Evolutionary conservation across 1,140 invertebrate species (phyloP), one percentile per base, ranked within the genome.

Genomic region (Drosophila ogumai): DNA sequence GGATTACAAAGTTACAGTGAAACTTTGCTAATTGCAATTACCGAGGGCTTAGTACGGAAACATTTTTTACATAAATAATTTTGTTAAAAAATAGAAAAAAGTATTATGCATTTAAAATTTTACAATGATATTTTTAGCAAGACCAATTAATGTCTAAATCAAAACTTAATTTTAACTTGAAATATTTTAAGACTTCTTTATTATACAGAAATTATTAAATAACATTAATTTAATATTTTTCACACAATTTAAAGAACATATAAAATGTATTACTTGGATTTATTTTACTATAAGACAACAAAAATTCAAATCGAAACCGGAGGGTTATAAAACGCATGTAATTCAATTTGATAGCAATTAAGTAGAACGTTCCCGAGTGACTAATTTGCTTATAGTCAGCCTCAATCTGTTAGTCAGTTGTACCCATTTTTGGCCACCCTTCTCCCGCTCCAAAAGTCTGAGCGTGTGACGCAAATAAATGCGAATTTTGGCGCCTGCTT

Each of bases 351-450:
- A 10, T 32, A n/a, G 25, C 25, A 17, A 58, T 41, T 32, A 41
- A 17, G 69, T 56, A 46, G 46, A 68, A 57, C 63, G 55, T 65
- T 63, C 55, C 79, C 65, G 54, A 77, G 32, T 65, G 79, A 81
- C 55, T 81, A 77, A 72, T 66, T 54, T 59, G 17, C 52, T 9
- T 60, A 6, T 59, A 38, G 17, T 17, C 15, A 49, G 34, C 22
- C 32, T 34, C 46, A 43, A 34, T 25, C 34, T 15, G 31, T 66
- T 58, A 65, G 56, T 65, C 40, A 65, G 56, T 34, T 9, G 9
- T 7, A 8, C 31, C 56, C 55, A 60, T 32, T 32, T 34, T 36
- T 13, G 10, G 19, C 31, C 40, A 36, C 32, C 40, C 13, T 19
- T 22, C 19, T 63, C 31, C 17, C 38, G 13, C 31, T 34, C n/a